These are phyloP conservation scores for Grammomys surdaster DNA, from an alignment of 2,113 vertebrate species.

Conservation along the genomic window DNA sequence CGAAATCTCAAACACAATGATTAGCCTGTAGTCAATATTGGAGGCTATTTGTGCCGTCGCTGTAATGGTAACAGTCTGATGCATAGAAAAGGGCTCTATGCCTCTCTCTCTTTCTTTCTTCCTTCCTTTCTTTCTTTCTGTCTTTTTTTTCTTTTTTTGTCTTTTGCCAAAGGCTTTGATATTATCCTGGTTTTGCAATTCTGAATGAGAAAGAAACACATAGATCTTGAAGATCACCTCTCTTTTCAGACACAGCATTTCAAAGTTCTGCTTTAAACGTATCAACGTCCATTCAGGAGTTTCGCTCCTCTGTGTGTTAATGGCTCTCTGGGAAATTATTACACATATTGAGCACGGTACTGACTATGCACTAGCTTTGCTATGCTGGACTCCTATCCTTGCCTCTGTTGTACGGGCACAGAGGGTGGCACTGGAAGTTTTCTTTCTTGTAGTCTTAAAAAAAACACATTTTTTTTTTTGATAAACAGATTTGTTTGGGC, in stretches of 20 bases:
- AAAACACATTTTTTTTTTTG: background rate
- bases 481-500: slow-evolving; percentile 64
- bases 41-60: background rate
- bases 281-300: background rate
- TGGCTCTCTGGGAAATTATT: slow-evolving; percentile 28
- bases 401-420: background rate
- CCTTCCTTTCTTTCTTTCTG: no score
- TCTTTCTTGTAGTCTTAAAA: background rate
- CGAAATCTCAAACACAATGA: background rate
- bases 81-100: background rate
- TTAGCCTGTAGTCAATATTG: background rate
- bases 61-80: slow-evolving; percentile 24
- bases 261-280: background rate
- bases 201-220: slow-evolving; percentile 42
- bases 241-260: background rate
- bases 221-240: background rate
- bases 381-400: background rate
- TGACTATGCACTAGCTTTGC: background rate
- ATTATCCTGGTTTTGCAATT: background rate
- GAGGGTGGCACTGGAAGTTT: background rate
- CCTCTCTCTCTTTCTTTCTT: no score
- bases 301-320: background rate
- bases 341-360: slow-evolving; percentile 3
- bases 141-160: no score
- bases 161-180: background rate